Evolutionary conservation across 2,797 vertebrate species (phyloP).

Genomic region (Lepilemur ruficaudatus): DNA sequence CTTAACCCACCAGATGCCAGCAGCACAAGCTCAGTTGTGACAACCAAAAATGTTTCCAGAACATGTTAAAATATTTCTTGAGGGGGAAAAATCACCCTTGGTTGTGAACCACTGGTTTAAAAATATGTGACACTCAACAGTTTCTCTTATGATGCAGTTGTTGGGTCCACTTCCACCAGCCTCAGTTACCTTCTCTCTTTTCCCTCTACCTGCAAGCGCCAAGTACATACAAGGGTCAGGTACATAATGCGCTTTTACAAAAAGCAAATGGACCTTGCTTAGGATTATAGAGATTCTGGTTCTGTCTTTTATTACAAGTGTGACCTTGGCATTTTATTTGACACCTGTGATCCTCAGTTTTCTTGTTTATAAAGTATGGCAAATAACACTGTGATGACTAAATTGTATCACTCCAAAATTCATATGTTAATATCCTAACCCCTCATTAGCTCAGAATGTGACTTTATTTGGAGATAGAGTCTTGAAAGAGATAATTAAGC

Average conservation of each 20-base stretch:
- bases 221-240: not conserved
- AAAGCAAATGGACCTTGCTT: not conserved
- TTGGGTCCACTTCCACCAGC: not conserved
- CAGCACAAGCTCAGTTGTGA: not conserved
- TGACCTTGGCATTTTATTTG: not conserved
- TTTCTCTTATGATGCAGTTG: not conserved
- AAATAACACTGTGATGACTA: not conserved
- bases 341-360: not conserved
- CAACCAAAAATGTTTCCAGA: not conserved
- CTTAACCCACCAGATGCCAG: not conserved
- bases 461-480: not conserved
- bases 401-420: not conserved
- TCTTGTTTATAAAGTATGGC: not conserved
- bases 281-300: not conserved
- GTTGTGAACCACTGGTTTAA: not conserved
- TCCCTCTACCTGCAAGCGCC: not conserved
- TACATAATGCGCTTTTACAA: not conserved
- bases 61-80: conserved; percentile 4
- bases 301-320: not conserved
- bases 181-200: not conserved
- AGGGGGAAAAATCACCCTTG: not conserved
- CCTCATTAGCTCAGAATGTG: not conserved
- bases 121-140: not conserved
- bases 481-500: not conserved
- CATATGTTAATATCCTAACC: not conserved